Conservation (phyloP, 2,113 vertebrate genomes). For the Cyanistes caeruleus region DNA sequence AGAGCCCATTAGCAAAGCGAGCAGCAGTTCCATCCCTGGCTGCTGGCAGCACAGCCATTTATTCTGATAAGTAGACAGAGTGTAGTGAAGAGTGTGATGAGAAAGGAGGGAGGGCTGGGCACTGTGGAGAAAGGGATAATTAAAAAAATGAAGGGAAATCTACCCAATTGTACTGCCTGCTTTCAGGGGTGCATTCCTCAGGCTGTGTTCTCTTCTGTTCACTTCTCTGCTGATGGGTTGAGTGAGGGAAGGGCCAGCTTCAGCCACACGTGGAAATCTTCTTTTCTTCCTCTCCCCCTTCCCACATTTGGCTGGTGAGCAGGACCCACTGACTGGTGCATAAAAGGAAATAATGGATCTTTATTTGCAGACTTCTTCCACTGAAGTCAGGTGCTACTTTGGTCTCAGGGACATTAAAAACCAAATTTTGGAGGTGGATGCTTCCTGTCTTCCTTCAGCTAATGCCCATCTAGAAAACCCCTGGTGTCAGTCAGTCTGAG, state of each 20-base stretch:
- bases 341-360: neutral
- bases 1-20: neutral
- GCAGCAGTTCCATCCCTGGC: neutral
- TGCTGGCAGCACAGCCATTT: neutral
- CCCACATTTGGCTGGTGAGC: neutral
- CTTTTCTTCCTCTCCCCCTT: neutral
- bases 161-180: accelerated
- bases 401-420: neutral
- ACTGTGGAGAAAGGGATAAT: neutral
- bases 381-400: neutral
- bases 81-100: conserved; percentile 39
- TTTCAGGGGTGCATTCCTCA: neutral
- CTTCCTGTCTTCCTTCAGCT: neutral
- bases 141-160: neutral
- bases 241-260: neutral
- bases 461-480: neutral
- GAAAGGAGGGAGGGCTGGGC: conserved; percentile 7
- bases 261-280: neutral
- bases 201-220: neutral
- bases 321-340: neutral
- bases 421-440: neutral
- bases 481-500: neutral
- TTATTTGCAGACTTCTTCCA: neutral
- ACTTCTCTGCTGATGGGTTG: neutral
- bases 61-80: conserved; percentile 22